Base-by-base conservation (phyloP, 2,888 invertebrate genomes). In the Hyalella azteca region DNA sequence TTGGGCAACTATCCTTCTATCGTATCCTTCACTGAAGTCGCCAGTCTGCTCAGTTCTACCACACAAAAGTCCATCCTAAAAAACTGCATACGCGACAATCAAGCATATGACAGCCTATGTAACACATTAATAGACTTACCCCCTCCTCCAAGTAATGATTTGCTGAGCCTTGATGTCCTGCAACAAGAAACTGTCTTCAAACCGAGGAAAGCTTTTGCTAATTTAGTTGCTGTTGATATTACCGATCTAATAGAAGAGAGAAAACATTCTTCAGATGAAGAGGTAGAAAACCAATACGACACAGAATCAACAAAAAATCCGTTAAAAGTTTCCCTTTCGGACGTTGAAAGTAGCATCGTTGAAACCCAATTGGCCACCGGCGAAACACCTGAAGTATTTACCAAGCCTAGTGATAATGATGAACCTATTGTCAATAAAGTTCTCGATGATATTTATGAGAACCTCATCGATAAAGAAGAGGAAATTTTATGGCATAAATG, bases 131-230 rank as follows among this genome's bases (percentile, higher is more conserved):
- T 75, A 7, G 75, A 75, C 45, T 26, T 39, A 22, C 75, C 75
- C n/a, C 75, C 75, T 9, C 75, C 75, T 41, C 75, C 75, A 4
- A 26, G 45, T 29, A 75, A 75, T 11, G 75, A 75, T 45, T 22
- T 75, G 32, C 29, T 75, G 41, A 75, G 36, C n/a, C 45, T 75
- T n/a, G 75, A 75, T n/a, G n/a, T 75, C n/a, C 45, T 75, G 15
- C 41, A 75, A 36, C 66, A 66, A 45, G 75, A 75, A n/a, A 75
- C 75, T 26, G 75, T 75, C 22, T 75, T 75, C 22, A 75, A 5
- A 0, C 75, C 75, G 26, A 75, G n/a, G 45, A 75, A 75, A 75
- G 26, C 26, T 29, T 75, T 75, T 7, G 45, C 75, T 0, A 75
- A 75, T 29, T 41, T 75, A 7, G 66, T 66, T 36, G 66, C 66